phyloP scores from a whole-genome alignment of 2,797 vertebrate genomes.

The Danio tinwini region DNA sequence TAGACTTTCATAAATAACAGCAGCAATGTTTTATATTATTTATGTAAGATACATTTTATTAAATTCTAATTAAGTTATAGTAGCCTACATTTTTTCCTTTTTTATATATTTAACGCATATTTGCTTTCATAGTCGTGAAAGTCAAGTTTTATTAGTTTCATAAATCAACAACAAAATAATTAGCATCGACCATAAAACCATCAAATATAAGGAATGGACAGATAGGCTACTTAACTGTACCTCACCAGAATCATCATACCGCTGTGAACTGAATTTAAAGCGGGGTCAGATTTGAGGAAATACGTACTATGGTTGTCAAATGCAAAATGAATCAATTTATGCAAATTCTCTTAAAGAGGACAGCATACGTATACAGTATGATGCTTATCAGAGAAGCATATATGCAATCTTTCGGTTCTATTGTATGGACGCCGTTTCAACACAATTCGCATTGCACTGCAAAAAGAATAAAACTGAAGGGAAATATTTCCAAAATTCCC shows the following conservation, averaged over 20 bases:
- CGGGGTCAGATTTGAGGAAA: constrained; percentile 3
- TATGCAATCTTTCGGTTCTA: background rate
- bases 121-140: too few species aligned
- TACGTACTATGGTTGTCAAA: background rate
- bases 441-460: background rate
- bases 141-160: background rate
- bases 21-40: background rate
- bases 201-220: constrained; percentile 15
- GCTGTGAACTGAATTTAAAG: background rate
- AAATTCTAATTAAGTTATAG: too few species aligned
- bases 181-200: too few species aligned
- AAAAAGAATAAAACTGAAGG: constrained; percentile 2
- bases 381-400: background rate
- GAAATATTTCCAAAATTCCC: background rate
- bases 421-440: background rate
- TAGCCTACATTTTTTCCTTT: background rate
- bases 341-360: background rate
- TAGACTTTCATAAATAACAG: background rate
- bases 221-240: constrained; percentile 4
- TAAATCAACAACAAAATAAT: background rate
- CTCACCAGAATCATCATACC: constrained; percentile 27
- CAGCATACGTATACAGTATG: background rate
- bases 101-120: too few species aligned
- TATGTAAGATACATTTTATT: background rate
- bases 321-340: constrained; percentile 5